These are phyloP conservation scores for Argyresthia albistria DNA, from an alignment of 2,888 invertebrate genomes.

Conservation along the genomic window DNA sequence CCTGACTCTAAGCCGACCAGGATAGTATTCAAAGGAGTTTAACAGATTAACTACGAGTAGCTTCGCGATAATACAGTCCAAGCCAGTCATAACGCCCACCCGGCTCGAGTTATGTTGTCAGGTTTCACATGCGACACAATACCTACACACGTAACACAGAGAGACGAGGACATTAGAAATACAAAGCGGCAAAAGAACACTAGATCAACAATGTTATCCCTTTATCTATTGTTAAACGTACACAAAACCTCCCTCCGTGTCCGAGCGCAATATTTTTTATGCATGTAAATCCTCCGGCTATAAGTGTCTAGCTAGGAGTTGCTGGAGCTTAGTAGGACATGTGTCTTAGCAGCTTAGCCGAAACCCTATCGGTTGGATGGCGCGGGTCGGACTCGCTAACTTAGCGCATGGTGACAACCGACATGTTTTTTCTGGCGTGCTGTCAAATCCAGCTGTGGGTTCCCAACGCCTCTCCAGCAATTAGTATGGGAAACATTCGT, in stretches of 20 bases:
- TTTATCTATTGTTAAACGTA: background rate
- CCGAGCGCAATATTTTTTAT: slow-evolving; percentile 3
- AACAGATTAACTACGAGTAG: too few relatives aligned
- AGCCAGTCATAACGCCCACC: too few relatives aligned
- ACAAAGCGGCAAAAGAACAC: too few relatives aligned
- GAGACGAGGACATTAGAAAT: too few relatives aligned
- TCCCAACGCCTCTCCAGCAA: slow-evolving; percentile 18
- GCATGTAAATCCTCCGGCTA: slow-evolving; percentile 2
- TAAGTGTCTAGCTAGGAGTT: slow-evolving; percentile 8
- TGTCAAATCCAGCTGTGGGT: slow-evolving; percentile 24
- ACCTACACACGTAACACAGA: too few relatives aligned
- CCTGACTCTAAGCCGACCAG: slow-evolving; percentile 31
- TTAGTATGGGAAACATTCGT: slow-evolving; percentile 20
- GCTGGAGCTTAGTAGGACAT: slow-evolving; percentile 8
- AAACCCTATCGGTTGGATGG: slow-evolving; percentile 12
- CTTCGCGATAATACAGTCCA: too few relatives aligned
- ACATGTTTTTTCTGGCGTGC: slow-evolving; percentile 22
- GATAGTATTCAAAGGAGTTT: too few relatives aligned
- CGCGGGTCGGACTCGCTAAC: slow-evolving; percentile 1
- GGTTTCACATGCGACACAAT: too few relatives aligned
- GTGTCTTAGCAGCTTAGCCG: slow-evolving; percentile 12
- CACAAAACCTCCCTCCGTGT: slow-evolving; percentile 1
- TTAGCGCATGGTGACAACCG: slow-evolving; percentile 14
- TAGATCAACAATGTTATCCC: too few relatives aligned
- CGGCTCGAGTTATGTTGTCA: too few relatives aligned